Conservation (phyloP, 2,113 vertebrate species). For the Panthera uncia region DNA sequence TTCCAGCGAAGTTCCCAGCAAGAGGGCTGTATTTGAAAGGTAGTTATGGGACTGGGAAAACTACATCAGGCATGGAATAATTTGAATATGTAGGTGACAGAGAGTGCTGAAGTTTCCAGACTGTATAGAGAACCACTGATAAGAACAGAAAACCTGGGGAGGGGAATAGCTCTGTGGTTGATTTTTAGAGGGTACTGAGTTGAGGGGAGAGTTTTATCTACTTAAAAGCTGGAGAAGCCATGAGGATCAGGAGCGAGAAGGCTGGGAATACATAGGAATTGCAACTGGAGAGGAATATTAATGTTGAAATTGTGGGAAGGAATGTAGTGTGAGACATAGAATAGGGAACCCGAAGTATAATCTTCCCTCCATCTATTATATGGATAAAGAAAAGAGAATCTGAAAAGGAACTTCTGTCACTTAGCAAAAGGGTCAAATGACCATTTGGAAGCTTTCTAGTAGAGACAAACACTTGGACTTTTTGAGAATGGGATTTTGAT, state of each 20-base stretch:
- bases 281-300: background rate
- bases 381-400: background rate
- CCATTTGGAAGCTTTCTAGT: background rate
- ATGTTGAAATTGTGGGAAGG: background rate
- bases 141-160: background rate
- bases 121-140: background rate
- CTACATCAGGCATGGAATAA: background rate
- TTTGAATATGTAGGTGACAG: background rate
- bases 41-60: background rate
- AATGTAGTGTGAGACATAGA: background rate
- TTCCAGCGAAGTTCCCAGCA: background rate
- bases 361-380: background rate
- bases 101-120: background rate
- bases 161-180: background rate
- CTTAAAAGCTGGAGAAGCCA: background rate
- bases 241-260: background rate
- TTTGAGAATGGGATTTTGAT: conserved; percentile 8
- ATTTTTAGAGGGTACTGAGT: background rate
- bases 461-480: background rate
- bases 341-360: background rate
- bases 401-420: background rate
- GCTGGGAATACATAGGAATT: background rate
- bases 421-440: background rate
- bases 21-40: background rate
- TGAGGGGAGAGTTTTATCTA: background rate